Percentiles rank a stretch among this genome's conserved stretches.
phyloP scores from a whole-genome alignment of 2,888 invertebrate genomes.

The Athetis lepigone region DNA sequence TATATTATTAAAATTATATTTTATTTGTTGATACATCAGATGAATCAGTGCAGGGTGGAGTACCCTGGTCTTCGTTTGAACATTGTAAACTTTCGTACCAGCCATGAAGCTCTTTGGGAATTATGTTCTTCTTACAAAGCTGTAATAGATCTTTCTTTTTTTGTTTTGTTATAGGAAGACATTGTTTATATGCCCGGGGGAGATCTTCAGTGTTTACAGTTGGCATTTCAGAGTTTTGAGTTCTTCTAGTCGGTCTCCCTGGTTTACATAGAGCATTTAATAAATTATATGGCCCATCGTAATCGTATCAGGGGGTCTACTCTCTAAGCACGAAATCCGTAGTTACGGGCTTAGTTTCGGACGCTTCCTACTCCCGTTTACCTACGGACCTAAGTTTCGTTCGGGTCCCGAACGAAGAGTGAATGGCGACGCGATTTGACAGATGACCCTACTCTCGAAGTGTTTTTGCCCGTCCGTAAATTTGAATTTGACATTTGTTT shows the following conservation, averaged over 20 bases:
- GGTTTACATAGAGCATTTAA: conserved; percentile 37
- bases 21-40: conserved; percentile 21
- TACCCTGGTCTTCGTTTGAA: conserved; percentile 19
- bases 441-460: no score
- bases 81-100: conserved; percentile 24
- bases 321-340: no score
- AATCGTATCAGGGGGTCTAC: no score
- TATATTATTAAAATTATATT: no score
- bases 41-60: conserved; percentile 15
- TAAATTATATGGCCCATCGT: conserved; percentile 36
- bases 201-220: conserved; percentile 28
- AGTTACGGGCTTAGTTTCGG: no score
- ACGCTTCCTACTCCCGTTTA: no score
- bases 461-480: no score
- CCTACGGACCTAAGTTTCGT: no score
- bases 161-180: conserved; percentile 32
- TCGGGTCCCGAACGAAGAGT: no score
- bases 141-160: conserved; percentile 39
- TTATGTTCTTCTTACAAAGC: conserved; percentile 42
- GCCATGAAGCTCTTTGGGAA: conserved; percentile 37
- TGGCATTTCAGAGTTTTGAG: conserved; percentile 23
- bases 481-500: no score
- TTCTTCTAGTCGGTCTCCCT: conserved; percentile 33
- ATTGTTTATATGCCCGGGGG: conserved; percentile 22
- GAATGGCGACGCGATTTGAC: no score